Base-by-base conservation (phyloP, 2,797 vertebrate genomes). In the Hypotaenidia okinawae region DNA sequence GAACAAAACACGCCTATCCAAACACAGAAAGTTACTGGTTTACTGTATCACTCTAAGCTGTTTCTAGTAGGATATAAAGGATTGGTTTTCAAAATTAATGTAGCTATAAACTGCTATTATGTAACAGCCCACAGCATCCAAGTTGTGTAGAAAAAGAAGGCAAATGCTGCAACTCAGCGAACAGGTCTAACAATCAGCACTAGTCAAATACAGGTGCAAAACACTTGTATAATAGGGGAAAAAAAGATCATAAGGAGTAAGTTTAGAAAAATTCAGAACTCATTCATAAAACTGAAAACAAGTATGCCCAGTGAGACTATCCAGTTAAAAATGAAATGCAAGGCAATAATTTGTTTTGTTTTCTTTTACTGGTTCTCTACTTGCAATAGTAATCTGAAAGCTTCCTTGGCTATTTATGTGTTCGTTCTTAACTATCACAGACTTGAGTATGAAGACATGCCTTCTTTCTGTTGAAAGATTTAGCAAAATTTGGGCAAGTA, bases 1-100 rank as follows among this genome's bases (percentile, higher is more conserved):
- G 62, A 58, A 96, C 94, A 75, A 95, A 45, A 88, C 81, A 92
- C 79, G 72, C 17, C 78, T 85, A 94, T 57, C 89, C 91, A 94
- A 84, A 91, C 92, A 93, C 92, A 89, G 47, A n/a, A 10, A 22
- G 10, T 92, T 49, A 91, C 78, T 78, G 89, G 41, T 93, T 91
- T 78, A 93, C 91, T 1, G 27, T 62, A 78, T 61, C 87, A 94
- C 62, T 70, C 87, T 81, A 93, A 91, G 70, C 77, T 1, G 10
- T 47, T 96, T 25, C 73, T 81, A 75, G 10, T 78, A 41, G 77
- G 84, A 84, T 33, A 88, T 5, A 93, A 95, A 68, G 84, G 55
- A 30, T 68, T 62, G 35, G 21, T 88, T 95, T 91, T 80, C 59
- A 80, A 92, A 92, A 85, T 67, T 8, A 78, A 87, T 2, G 14